Percentiles rank a stretch among this genome's conserved stretches.
These are phyloP conservation scores for Tamias sibiricus DNA, from an alignment of 2,113 vertebrate genomes.

Conservation along the genomic window DNA sequence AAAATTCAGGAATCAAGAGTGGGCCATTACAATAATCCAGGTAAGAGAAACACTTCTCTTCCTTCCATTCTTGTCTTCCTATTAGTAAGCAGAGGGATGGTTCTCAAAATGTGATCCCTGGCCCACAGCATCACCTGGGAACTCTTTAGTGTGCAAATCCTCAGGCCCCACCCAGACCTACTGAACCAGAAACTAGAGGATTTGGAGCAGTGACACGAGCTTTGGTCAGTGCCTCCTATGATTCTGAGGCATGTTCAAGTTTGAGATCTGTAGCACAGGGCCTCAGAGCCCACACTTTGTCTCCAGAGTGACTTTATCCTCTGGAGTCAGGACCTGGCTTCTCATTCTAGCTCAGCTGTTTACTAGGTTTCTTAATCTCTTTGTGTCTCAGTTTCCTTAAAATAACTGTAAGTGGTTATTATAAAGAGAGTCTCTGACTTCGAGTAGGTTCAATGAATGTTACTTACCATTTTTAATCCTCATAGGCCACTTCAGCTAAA, in stretches of 20 bases:
- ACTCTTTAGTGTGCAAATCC: not conserved
- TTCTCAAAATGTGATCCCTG: not conserved
- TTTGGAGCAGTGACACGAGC: not conserved
- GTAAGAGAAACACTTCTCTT: not conserved
- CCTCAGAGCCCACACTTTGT: not conserved
- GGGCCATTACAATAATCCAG: not conserved
- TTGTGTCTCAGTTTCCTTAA: slow-evolving; percentile 20
- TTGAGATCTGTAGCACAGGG: not conserved
- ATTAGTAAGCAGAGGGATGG: not conserved
- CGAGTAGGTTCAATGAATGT: not conserved
- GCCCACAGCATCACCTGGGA: not conserved
- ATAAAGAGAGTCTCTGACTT: not conserved
- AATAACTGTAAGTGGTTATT: not conserved
- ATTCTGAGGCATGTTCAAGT: not conserved
- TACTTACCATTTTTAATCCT: slow-evolving; percentile 16
- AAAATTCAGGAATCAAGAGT: not conserved
- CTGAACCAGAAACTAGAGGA: not conserved
- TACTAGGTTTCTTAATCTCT: not conserved
- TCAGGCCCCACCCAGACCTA: not conserved
- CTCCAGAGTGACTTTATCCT: not conserved
- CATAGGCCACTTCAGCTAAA: not conserved
- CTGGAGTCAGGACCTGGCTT: not conserved
- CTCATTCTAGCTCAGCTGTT: not conserved
- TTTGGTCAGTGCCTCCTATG: no score
- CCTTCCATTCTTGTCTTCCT: not conserved